phyloP scores from a whole-genome alignment of 2,797 vertebrate species.

The Siniperca obscura region DNA sequence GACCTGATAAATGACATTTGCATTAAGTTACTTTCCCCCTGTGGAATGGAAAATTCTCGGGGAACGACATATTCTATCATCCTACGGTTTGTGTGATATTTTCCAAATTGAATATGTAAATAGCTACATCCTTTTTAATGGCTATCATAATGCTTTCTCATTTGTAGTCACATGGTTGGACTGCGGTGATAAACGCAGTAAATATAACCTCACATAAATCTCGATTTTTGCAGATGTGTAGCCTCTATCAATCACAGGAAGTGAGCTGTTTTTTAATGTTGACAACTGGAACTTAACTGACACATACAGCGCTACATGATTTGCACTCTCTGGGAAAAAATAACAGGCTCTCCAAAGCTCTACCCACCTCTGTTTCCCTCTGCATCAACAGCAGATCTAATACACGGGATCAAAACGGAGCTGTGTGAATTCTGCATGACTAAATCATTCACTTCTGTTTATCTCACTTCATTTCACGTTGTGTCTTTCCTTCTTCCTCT shows the following conservation, averaged over 20 bases:
- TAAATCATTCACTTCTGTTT: conserved; percentile 73
- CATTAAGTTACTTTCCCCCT: conserved; percentile 76
- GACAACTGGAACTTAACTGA: conserved; percentile 56
- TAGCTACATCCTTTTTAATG: conserved; percentile 79
- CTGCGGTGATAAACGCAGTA: conserved; percentile 59
- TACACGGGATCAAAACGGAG: conserved; percentile 67
- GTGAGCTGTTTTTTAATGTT: conserved; percentile 62
- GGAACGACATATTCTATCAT: conserved; percentile 76
- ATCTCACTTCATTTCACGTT: conserved; percentile 57
- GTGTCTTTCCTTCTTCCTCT: conserved; percentile 45
- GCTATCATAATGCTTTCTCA: conserved; percentile 75
- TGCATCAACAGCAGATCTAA: conserved; percentile 56
- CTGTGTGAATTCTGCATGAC: conserved; percentile 72
- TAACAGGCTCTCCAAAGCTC: conserved; percentile 53
- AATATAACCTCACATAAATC: conserved; percentile 59
- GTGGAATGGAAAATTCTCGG: conserved; percentile 74
- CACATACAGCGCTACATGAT: conserved; percentile 42
- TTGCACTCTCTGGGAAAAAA: conserved; percentile 52
- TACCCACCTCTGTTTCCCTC: conserved; percentile 31
- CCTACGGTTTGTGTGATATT: conserved; percentile 78
- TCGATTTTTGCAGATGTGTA: conserved; percentile 43
- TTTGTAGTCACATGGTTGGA: conserved; percentile 70
- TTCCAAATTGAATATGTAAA: conserved; percentile 85
- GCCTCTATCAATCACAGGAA: conserved; percentile 59
- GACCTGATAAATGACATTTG: conserved; percentile 83